phyloP scores from a whole-genome alignment of 64 coral and sea anemone species.

The Catalaphyllia jardinei region DNA sequence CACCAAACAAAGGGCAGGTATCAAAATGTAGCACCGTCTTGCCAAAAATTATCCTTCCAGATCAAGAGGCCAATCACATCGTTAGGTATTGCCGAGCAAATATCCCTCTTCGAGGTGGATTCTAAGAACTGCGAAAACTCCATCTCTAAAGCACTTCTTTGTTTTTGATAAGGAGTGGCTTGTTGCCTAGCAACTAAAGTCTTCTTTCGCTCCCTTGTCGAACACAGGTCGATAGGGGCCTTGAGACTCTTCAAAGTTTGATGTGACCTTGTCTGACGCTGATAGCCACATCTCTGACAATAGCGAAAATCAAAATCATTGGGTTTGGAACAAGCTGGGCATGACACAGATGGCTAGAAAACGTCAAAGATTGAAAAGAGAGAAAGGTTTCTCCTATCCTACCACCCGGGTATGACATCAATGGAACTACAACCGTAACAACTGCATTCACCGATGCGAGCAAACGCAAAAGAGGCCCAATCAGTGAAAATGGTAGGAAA shows the following conservation, averaged over 20 bases:
- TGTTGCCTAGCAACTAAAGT: not conserved
- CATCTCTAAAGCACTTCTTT: not conserved
- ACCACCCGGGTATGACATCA: too few species aligned
- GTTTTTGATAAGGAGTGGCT: slow-evolving; percentile 4
- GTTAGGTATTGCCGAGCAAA: not conserved
- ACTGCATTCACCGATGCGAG: not conserved
- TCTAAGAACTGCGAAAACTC: not conserved
- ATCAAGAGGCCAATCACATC: slow-evolving; percentile 8
- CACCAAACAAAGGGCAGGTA: not conserved
- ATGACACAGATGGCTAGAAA: slow-evolving; percentile 17
- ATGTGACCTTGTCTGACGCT: not conserved
- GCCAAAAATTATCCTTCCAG: not conserved
- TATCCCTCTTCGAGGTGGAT: not conserved
- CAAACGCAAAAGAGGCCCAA: slow-evolving; percentile 24
- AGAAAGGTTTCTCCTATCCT: too few species aligned
- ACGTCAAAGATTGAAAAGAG: too few species aligned
- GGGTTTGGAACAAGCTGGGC: not conserved
- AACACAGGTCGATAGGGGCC: not conserved
- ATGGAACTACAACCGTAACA: too few species aligned
- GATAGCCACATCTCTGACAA: slow-evolving; percentile 30
- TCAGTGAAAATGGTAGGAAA: slow-evolving; percentile 33
- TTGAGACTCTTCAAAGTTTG: not conserved
- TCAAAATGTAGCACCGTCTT: not conserved
- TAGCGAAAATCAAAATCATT: slow-evolving; percentile 26
- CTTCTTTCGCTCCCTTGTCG: not conserved